phyloP scores from a whole-genome alignment of 1,140 invertebrate genomes.

The Rhyzopertha dominica region DNA sequence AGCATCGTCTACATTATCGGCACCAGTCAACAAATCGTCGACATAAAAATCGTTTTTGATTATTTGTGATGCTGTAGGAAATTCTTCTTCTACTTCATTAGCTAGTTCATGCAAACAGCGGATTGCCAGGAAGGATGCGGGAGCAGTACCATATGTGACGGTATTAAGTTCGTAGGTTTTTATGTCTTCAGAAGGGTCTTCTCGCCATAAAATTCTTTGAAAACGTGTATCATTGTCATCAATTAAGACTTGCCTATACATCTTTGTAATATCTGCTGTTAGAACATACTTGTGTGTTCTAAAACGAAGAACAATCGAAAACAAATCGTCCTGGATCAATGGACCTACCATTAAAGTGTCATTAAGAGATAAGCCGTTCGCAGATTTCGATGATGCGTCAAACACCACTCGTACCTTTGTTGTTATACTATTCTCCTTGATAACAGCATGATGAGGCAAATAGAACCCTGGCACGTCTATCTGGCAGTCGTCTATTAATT shows the following conservation, averaged over 20 bases:
- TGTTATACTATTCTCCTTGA: conserved; percentile 33
- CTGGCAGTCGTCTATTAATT: neutral
- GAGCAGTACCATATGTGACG: conserved; percentile 29
- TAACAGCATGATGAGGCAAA: conserved; percentile 36
- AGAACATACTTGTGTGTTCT: conserved; percentile 26
- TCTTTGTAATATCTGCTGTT: conserved; percentile 22
- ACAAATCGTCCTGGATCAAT: conserved; percentile 38
- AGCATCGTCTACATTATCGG: conserved; percentile 16
- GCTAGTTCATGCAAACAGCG: conserved; percentile 10
- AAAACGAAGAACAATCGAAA: conserved; percentile 39
- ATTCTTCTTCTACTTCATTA: conserved; percentile 2
- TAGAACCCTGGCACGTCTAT: conserved; percentile 17
- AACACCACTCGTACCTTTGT: conserved; percentile 38
- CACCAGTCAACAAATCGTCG: conserved; percentile 32
- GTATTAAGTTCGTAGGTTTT: conserved; percentile 28
- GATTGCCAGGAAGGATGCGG: conserved; percentile 22
- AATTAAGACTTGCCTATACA: conserved; percentile 33
- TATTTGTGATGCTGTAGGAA: neutral
- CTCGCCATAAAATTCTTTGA: conserved; percentile 30
- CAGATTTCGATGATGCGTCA: conserved; percentile 37
- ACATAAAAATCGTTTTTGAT: conserved; percentile 22
- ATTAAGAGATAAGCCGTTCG: conserved; percentile 33
- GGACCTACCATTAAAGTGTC: conserved; percentile 33
- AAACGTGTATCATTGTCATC: conserved; percentile 18
- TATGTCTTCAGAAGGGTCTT: conserved; percentile 24